Base-by-base conservation (phyloP, 2,797 vertebrate species). In the Coilia nasus region DNA sequence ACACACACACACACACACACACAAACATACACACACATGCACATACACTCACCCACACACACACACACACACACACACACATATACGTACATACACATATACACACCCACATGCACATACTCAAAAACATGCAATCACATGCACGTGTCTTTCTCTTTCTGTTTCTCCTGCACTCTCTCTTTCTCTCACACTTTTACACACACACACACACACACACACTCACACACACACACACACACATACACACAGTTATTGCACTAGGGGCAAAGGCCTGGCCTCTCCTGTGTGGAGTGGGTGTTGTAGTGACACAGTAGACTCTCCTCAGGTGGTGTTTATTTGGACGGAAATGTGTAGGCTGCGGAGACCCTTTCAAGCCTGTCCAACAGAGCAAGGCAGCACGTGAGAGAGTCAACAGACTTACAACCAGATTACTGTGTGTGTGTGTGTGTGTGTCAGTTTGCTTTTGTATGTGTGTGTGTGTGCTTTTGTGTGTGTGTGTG, bases 241-340 rank as follows among this genome's bases (percentile, higher is more conserved):
- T 46, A 47, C 44, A 7, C 23, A 78, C 6, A 44, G 71, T 78
- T 44, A 78, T 78, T 41, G 6, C 19, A 10, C 19, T 78, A 28
- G 71, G 31, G 71, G 71, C 15, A 17, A 35, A 7, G 28, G 67
- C 67, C 67, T 78, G 71, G 71, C 35, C 71, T 78, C 71, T 78
- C 15, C 35, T 21, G 15, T 44, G 15, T 41, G 71, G 71, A 41
- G 31, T 78, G 71, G 71, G 71, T 78, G 35, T 44, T 44, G 15
- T 44, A 78, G 71, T 21, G 35, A 78, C 71, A 44, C 71, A 44
- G 71, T 44, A 19, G 35, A 17, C 71, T 6, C 71, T 78, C 71
- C 23, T 78, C 71, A 78, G 71, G 35, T 78, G 35, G 71, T 35
- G 31, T 78, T 78, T 78, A 78, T 78, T 78, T 78, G 17, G 31